Percentiles rank a stretch among this genome's conserved stretches.
These are phyloP conservation scores for Rhinogobius similis DNA, from an alignment of 2,113 vertebrate genomes.

Conservation along the genomic window DNA sequence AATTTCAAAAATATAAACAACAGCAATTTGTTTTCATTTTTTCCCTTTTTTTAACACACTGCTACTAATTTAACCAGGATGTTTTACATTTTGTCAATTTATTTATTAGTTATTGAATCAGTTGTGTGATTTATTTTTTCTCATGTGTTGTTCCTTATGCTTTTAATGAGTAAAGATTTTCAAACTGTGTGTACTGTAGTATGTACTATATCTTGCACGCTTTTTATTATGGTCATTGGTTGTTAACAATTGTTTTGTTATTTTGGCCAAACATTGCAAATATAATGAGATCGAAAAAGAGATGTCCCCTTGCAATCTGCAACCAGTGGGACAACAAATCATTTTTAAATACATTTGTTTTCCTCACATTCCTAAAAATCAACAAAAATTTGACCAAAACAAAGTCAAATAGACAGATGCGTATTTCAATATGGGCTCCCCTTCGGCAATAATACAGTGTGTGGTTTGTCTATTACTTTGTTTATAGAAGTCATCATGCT, in stretches of 20 bases:
- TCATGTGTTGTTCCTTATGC: constrained; percentile 20
- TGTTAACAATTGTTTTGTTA: not conserved
- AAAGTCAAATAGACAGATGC: constrained; percentile 37
- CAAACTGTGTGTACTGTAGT: not conserved
- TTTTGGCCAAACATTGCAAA: constrained; percentile 8
- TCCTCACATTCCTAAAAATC: constrained; percentile 6
- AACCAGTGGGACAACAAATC: constrained; percentile 16
- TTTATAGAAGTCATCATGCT: constrained; percentile 51
- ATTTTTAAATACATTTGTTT: constrained; percentile 16
- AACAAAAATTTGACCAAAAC: constrained; percentile 25
- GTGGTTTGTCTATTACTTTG: constrained; percentile 48
- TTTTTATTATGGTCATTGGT: not conserved
- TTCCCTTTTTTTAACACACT: not conserved
- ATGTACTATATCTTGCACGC: not conserved
- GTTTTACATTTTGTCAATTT: not conserved
- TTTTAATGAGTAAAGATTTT: constrained; percentile 4
- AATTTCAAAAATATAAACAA: not conserved
- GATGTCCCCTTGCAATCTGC: constrained; percentile 18
- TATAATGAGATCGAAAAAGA: constrained; percentile 7
- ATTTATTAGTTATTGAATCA: constrained; percentile 11
- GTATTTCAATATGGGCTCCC: constrained; percentile 32
- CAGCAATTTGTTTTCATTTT: too few species aligned
- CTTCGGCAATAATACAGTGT: constrained; percentile 31
- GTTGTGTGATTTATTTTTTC: not conserved
- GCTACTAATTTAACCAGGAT: not conserved